Base-by-base conservation (phyloP, 2,113 vertebrate species). In the Eptatretus burgeri region DNA sequence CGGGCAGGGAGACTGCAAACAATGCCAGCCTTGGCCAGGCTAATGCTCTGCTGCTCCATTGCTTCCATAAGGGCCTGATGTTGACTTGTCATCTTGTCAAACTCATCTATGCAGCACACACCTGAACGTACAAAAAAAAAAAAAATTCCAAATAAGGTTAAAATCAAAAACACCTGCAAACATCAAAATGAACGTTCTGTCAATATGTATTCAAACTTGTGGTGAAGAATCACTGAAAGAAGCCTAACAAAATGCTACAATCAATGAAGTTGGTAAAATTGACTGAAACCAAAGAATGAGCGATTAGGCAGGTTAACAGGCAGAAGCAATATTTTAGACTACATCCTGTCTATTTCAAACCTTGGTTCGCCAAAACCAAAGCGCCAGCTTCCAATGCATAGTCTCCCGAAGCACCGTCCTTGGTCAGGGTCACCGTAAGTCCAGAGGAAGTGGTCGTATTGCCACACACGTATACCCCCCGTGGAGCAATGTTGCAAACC, bases 11-110 rank as follows among this genome's bases (percentile, higher is more conserved):
- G 77, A 41, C 79, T 86, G 70, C 86, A 93, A 50, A 95, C 86
- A 51, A 98, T 80, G 8, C 91, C 91, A 66, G 89, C 91, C 68
- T 98, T 98, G 5, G 91, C 91, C 69, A 98, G 78, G 68, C 91
- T 98, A 68, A 98, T 93, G 63, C 81, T 84, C 69, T 98, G 91
- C 74, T 98, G 91, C 64, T 98, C 91, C 91, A 98, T 98, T 64
- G 89, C 87, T 72, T 98, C 91, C 49, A 98, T 51, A 67, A 98
- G 74, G 63, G 87, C 91, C 74, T 93, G 87, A 69, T 94, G 85
- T 65, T 98, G 91, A 71, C 69, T 80, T 10, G 86, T 85, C 82
- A 95, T 81, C 74, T 98, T 98, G 74, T 98, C 91, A 76, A 98
- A 95, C 71, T 98, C 91, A 72, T 98, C 91, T 67, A 98, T 95